Base-by-base conservation (phyloP, 1,140 invertebrate genomes). In the Hypothenemus hampei region DNA sequence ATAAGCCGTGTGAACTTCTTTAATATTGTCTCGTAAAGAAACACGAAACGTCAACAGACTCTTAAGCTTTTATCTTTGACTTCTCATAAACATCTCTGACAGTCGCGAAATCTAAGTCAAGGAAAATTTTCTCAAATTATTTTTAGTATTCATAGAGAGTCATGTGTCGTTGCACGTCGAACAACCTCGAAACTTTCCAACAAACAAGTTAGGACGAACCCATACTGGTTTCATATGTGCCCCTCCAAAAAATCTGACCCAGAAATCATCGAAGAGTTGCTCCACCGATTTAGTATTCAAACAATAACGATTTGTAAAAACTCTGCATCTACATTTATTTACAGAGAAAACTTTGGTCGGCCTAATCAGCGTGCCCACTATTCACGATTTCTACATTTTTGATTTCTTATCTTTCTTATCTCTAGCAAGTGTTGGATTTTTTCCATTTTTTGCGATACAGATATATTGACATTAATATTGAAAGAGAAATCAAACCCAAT, bases 1-100 rank as follows among this genome's bases (percentile, higher is more conserved):
- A 40, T 40, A 40, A 40, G 18, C 39, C 39, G 39, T 40, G 16
- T 40, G 39, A 40, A 40, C 4, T 47, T n/a, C 29, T 33, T 33
- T 29, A 47, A 47, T 47, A 47, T 29, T 47, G 24, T 29, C 35
- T n/a, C 21, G 35, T 31, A 26, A 51, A 41, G 49, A 51, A 31
- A 51, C 21, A 41, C 21, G 37, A 51, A 24, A 51, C 15, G 49
- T 51, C 49, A 51, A 51, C 36, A 51, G 49, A 51, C 39, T 51
- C 18, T 29, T 41, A 39, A 51, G 24, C 23, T 51, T 51, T 51
- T 41, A 31, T 29, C 13, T 21, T 37, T 49, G 33, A 39, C 19
- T 49, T 49, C 39, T 23, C 22, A 36, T 36, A 49, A 49, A 49
- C 35, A 49, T 36, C 7, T 21, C 21, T 33, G 33, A 49, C n/a